These are phyloP conservation scores for Hirtodrosophila histrioides DNA, from an alignment of 2,888 invertebrate species.

Conservation along the genomic window DNA sequence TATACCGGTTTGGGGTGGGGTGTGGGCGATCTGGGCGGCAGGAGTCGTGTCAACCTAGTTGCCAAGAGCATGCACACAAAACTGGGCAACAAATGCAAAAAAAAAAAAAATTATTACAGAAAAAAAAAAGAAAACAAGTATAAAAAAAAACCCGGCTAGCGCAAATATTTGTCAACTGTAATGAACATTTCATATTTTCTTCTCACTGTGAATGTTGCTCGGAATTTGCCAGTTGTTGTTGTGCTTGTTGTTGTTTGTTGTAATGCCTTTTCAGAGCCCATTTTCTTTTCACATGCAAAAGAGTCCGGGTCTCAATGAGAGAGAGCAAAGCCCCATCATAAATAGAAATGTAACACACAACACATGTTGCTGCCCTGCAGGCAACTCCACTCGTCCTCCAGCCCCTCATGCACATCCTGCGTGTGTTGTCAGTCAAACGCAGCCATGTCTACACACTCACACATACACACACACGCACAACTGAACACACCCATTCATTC, in stretches of 20 bases:
- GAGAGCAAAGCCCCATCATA: conserved; percentile 51
- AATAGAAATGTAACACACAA: conserved; percentile 76
- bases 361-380: conserved; percentile 72
- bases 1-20: background rate
- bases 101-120: conserved; percentile 36
- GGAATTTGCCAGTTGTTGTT: conserved; percentile 13
- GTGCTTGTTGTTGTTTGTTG: conserved; percentile 21
- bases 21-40: too few species aligned
- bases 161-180: conserved; percentile 80
- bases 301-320: conserved; percentile 59
- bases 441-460: conserved; percentile 28
- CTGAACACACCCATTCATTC: background rate
- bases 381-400: conserved; percentile 31
- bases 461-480: background rate
- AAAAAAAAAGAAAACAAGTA: conserved; percentile 18
- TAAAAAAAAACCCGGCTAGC: conserved; percentile 57
- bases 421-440: conserved; percentile 48
- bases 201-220: conserved; percentile 27
- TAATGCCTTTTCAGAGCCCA: conserved; percentile 70
- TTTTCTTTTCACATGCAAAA: conserved; percentile 68
- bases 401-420: conserved; percentile 25
- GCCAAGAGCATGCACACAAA: conserved; percentile 42
- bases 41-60: conserved; percentile 54
- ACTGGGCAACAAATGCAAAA: conserved; percentile 63
- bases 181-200: conserved; percentile 78